Evolutionary conservation across 2,888 invertebrate species (phyloP), one percentile per base, ranked within the genome.

Genomic region (Gibbula magus): DNA sequence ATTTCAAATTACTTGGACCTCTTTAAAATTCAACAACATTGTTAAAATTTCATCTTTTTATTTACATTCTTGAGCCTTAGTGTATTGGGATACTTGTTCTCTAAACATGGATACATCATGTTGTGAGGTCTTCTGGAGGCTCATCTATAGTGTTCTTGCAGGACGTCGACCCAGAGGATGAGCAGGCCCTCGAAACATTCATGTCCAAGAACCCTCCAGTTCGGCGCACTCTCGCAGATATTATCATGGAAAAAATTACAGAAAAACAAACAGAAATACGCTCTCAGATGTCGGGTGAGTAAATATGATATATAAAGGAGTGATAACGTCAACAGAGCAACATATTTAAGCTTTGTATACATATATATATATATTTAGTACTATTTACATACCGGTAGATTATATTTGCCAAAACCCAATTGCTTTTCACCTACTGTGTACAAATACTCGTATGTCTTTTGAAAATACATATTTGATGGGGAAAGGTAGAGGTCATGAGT

Each of bases 241-340:
- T 98, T 61, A 97, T 99, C 81, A 95, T 96, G 94, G 97, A 97
- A 86, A 98, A 97, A 94, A 95, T 99, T 54, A 96, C 96, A 35
- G 97, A 98, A 89, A 98, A 98, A 91, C 96, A 97, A 89, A 97
- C 97, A 0, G 98, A 98, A 93, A 94, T 98, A 22, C 95, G 96
- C 66, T 95, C 96, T 45, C 96, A 97, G 90, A 96, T 97, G 90
- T 96, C 97, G 61, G 98, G 98, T 94, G 79, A 73, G 45, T 10
- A 45, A 13, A 35, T 70, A 35, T 29, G 13, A 20, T 75, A 52
- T 7, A 56, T n/a, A 25, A 4, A 56, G 25, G 25, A 10, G 25
- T 56, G 20, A 56, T 8, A 56, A n/a, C n/a, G 13, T 66, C 13
- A 25, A 29, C 22, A 18, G 39, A 70, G 32, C 2, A 18, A 54